Conservation (phyloP, 2,888 invertebrate genomes). For the Acholoe squamosa region DNA sequence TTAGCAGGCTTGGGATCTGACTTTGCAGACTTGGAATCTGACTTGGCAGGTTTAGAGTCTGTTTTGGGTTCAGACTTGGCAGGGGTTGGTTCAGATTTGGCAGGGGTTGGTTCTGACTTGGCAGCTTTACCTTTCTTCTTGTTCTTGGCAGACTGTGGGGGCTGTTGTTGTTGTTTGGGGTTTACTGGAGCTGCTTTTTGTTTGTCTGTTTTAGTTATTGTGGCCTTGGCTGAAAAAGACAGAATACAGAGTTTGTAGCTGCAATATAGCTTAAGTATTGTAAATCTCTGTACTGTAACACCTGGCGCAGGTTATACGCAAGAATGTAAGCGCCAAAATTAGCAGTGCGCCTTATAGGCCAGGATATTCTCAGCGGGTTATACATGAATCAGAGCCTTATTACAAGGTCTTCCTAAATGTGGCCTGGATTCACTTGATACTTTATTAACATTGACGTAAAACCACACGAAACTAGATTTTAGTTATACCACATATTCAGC, state of each 20-base stretch:
- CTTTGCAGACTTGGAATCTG: slow-evolving; percentile 33
- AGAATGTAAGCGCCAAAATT: too few relatives aligned
- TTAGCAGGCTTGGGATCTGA: background rate
- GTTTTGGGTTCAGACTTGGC: slow-evolving; percentile 55
- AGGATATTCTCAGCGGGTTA: too few relatives aligned
- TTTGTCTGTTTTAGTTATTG: background rate
- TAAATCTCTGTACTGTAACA: too few relatives aligned
- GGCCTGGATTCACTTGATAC: too few relatives aligned
- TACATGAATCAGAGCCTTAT: too few relatives aligned
- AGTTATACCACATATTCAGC: too few relatives aligned
- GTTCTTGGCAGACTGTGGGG: background rate
- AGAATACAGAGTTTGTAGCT: background rate
- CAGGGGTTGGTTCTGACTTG: background rate
- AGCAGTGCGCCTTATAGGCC: too few relatives aligned
- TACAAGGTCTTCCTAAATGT: too few relatives aligned
- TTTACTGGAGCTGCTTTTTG: background rate
- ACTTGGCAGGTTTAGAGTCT: slow-evolving; percentile 56
- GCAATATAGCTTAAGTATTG: too few relatives aligned
- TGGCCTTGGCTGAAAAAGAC: background rate
- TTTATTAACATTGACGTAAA: too few relatives aligned
- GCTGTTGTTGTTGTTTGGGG: background rate
- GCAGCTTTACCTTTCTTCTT: slow-evolving; percentile 1
- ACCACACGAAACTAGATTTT: too few relatives aligned
- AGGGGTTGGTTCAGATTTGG: background rate
- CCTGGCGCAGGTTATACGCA: too few relatives aligned